Evolutionary conservation across 1,140 invertebrate species (phyloP), one percentile per base, ranked within the genome.

Genomic region (Caenorhabditis inopinata): DNA sequence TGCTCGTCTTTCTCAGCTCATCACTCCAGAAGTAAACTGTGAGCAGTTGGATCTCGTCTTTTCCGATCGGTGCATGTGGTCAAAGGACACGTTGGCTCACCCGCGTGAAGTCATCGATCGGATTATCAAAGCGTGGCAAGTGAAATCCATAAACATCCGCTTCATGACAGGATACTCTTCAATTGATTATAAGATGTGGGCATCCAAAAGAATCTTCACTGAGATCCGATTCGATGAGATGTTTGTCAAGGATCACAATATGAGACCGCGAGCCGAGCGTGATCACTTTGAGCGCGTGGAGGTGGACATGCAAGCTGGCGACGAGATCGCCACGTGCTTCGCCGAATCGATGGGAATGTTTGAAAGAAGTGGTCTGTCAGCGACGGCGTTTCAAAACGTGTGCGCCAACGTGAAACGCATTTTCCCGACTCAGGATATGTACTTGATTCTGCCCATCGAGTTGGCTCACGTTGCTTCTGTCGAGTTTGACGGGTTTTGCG

Each of bases 311-410:
- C 58, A 68, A 21, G 58, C 58, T 9, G 58, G 58, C 9, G 58
- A 68, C 12, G 58, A 68, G 58, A 68, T 68, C 11, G 58, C 58
- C n/a, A 68, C 58, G n/a, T 68, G 58, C n/a, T 68, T 68, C n/a
- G 58, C 58, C 11, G 32, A 68, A 68, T 68, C 58, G 2, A 68
- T 68, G 58, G 58, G 58, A 68, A 68, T 68, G 58, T 68, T 68
- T 7, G 58, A 68, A 12, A 29, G 32, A n/a, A 68, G 58, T 68
- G 58, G 58, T 21, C 35, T 68, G 58, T 68, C 58, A 7, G 29
- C 58, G 32, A 68, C 58, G 6, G 58, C 58, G n/a, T 68, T 68
- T 21, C 58, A 68, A 12, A 68, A 68, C 9, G 58, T 68, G 6
- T 68, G 58, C 58, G 58, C 58, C n/a, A 68, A 68, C n/a, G 58